Evolutionary conservation across 35 echinoderm and acorn worm genomes (phyloP).

Genomic region (Apostichopus parvimensis): DNA sequence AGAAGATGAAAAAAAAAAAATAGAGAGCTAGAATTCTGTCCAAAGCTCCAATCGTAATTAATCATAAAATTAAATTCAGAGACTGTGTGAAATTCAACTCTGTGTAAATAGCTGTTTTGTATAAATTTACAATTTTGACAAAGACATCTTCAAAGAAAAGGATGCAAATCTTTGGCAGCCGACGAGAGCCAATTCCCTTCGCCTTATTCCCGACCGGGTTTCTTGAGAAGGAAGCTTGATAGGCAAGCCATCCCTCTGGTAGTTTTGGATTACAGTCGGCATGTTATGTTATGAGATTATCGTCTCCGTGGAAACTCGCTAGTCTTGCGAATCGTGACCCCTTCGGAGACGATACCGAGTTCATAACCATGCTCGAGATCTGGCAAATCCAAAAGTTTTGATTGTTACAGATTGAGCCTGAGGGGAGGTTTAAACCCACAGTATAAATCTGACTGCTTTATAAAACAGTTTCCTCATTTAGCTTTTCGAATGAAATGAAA

Average conservation of each 20-base stretch:
- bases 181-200: not conserved
- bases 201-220: not conserved
- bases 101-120: slow-evolving; percentile 24
- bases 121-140: slow-evolving; percentile 27
- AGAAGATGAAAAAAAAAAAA: not conserved
- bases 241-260: slow-evolving; percentile 12
- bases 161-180: slow-evolving; percentile 13
- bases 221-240: not conserved
- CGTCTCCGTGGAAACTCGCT: slow-evolving; percentile 18
- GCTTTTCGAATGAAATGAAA: not conserved
- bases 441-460: not conserved
- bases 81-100: slow-evolving; percentile 15
- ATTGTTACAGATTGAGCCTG: slow-evolving; percentile 25
- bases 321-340: slow-evolving; percentile 17
- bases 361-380: not conserved
- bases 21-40: not conserved
- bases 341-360: slow-evolving; percentile 19
- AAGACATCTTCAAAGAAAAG: slow-evolving; percentile 2
- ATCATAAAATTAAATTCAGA: slow-evolving; percentile 8
- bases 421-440: slow-evolving; percentile 22
- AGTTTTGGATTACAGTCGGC: slow-evolving; percentile 12
- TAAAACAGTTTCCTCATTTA: slow-evolving; percentile 13
- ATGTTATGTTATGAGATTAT: slow-evolving; percentile 17
- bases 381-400: not conserved
- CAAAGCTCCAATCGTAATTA: not conserved